phyloP scores from a whole-genome alignment of 2,888 invertebrate species.

The Epinotia brunnichana region DNA sequence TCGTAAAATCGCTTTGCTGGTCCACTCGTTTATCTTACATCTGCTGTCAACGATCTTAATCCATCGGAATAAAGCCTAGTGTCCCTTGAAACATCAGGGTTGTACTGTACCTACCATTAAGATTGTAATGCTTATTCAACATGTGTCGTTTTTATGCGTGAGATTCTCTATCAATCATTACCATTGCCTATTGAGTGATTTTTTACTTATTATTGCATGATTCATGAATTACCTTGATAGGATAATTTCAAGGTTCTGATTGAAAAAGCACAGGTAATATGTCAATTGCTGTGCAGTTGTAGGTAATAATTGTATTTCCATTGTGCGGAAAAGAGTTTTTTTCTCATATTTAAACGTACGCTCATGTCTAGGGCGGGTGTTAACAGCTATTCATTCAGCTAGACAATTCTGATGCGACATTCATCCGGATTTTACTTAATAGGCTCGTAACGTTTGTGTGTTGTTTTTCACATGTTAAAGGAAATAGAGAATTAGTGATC shows the following conservation, averaged over 20 bases:
- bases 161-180: slow-evolving; percentile 41
- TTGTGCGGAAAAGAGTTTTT: slow-evolving; percentile 52
- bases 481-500: not conserved
- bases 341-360: slow-evolving; percentile 74
- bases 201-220: slow-evolving; percentile 59
- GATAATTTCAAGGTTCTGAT: slow-evolving; percentile 62
- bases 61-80: slow-evolving; percentile 7
- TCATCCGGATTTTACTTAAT: not conserved
- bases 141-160: slow-evolving; percentile 38
- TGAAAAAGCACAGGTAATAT: slow-evolving; percentile 31
- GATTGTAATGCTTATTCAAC: slow-evolving; percentile 44
- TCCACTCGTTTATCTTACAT: not conserved
- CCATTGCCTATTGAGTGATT: slow-evolving; percentile 54
- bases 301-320: slow-evolving; percentile 48
- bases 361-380: slow-evolving; percentile 61
- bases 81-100: not conserved
- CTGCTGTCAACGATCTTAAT: not conserved
- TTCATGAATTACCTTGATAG: slow-evolving; percentile 64
- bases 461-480: not conserved
- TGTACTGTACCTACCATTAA: slow-evolving; percentile 22
- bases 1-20: slow-evolving; percentile 35
- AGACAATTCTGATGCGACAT: not conserved
- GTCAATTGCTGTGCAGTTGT: slow-evolving; percentile 47
- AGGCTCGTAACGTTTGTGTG: not conserved
- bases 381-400: slow-evolving; percentile 9